phyloP scores from a whole-genome alignment of 2,113 vertebrate species.

The Daubentonia madagascariensis region DNA sequence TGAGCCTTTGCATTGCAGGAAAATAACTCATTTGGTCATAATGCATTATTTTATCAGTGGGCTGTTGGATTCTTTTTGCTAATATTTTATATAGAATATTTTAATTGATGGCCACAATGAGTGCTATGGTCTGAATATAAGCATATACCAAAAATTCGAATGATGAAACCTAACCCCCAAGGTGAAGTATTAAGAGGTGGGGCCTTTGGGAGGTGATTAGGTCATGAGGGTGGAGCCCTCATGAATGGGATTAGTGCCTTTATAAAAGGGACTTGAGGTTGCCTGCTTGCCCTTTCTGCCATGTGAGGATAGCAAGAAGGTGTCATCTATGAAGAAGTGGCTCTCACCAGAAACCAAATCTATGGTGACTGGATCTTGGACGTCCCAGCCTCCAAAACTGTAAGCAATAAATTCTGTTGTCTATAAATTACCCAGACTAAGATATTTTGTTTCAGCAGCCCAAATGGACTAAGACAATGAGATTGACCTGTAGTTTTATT shows the following conservation, averaged over 20 bases:
- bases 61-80: neutral
- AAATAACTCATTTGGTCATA: neutral
- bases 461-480: neutral
- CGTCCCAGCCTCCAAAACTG: neutral
- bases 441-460: neutral
- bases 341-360: neutral
- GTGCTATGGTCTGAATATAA: neutral
- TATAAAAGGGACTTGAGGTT: neutral
- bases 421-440: neutral
- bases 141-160: neutral
- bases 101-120: neutral
- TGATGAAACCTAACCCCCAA: neutral
- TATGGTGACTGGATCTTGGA: neutral
- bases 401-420: neutral
- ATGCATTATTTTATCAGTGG: neutral
- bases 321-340: neutral
- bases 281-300: neutral
- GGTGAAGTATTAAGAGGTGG: neutral
- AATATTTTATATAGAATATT: slow-evolving; percentile 1
- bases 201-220: neutral
- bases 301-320: neutral
- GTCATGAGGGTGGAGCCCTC: neutral
- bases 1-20: neutral
- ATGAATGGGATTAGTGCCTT: neutral
- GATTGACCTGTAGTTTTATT: neutral